These are phyloP conservation scores for Atherix ibis DNA, from an alignment of 2,888 invertebrate species.

Conservation along the genomic window DNA sequence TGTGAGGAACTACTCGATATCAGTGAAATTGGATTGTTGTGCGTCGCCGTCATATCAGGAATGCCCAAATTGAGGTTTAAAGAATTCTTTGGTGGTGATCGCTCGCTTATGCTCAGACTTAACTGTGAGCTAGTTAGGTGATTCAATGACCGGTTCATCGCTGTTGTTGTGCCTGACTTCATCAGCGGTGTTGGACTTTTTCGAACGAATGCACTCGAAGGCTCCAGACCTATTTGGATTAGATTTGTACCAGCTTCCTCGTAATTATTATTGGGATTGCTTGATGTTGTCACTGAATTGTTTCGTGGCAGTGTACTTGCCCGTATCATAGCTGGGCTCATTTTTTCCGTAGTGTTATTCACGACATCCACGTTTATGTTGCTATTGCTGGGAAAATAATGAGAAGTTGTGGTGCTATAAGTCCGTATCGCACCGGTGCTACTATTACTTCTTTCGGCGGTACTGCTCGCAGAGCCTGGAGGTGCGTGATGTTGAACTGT, in stretches of 20 bases:
- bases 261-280: slow-evolving; percentile 30
- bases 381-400: slow-evolving; percentile 18
- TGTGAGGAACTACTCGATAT: slow-evolving; percentile 15
- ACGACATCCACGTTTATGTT: slow-evolving; percentile 19
- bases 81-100: slow-evolving; percentile 23
- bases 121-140: slow-evolving; percentile 33
- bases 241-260: slow-evolving; percentile 40
- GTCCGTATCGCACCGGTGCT: slow-evolving; percentile 2
- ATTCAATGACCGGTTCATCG: slow-evolving; percentile 2
- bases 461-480: slow-evolving; percentile 2
- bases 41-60: slow-evolving; percentile 11
- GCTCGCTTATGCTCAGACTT: slow-evolving; percentile 21
- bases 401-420: slow-evolving; percentile 10
- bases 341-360: slow-evolving; percentile 21
- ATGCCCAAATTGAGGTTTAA: slow-evolving; percentile 20
- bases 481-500: slow-evolving; percentile 20
- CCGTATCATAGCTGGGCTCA: slow-evolving; percentile 28
- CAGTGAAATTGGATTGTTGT: slow-evolving; percentile 18
- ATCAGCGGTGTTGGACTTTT: slow-evolving; percentile 32
- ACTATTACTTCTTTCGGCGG: not conserved
- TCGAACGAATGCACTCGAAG: slow-evolving; percentile 37
- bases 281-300: slow-evolving; percentile 29
- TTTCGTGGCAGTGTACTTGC: slow-evolving; percentile 61
- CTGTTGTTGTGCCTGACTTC: slow-evolving; percentile 23
- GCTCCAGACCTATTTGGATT: slow-evolving; percentile 45